Conservation (phyloP, 1,140 invertebrate species). For the Zaprionus davidi region DNA sequence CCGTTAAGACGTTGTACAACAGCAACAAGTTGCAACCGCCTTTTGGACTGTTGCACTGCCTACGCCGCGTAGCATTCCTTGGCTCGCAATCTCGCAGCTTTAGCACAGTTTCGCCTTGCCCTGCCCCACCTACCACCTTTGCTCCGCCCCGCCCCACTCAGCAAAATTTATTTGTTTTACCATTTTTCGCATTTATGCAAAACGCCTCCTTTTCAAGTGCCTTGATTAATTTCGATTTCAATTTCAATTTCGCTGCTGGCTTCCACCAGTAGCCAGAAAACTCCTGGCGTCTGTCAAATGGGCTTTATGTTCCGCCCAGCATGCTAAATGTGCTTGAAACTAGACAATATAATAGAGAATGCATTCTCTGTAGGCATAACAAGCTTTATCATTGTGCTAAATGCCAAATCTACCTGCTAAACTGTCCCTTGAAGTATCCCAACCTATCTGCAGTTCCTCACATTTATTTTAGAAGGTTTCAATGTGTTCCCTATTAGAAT, state of each 20-base stretch:
- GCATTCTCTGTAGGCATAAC: background rate
- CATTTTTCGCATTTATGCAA: conserved; percentile 55
- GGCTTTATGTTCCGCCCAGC: background rate
- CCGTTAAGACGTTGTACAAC: conserved; percentile 50
- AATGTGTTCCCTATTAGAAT: too few species aligned
- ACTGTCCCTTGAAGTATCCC: background rate
- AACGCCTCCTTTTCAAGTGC: conserved; percentile 50
- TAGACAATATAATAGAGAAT: background rate
- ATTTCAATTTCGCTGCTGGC: conserved; percentile 48
- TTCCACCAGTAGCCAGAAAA: conserved; percentile 56
- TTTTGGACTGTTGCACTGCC: conserved; percentile 53
- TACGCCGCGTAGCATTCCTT: conserved; percentile 69
- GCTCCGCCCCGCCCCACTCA: background rate
- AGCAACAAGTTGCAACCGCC: conserved; percentile 36
- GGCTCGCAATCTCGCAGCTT: conserved; percentile 28
- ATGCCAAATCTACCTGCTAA: background rate
- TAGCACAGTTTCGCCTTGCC: conserved; percentile 6
- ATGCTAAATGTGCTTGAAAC: background rate
- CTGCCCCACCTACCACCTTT: background rate
- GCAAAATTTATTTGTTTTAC: conserved; percentile 14
- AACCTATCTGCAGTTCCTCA: background rate
- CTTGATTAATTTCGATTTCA: conserved; percentile 79
- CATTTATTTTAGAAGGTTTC: too few species aligned
- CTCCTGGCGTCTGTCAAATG: conserved; percentile 54
- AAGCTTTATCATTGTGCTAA: background rate